Conservation (phyloP, 2,888 invertebrate species). For the Drosophila diplacantha region DNA sequence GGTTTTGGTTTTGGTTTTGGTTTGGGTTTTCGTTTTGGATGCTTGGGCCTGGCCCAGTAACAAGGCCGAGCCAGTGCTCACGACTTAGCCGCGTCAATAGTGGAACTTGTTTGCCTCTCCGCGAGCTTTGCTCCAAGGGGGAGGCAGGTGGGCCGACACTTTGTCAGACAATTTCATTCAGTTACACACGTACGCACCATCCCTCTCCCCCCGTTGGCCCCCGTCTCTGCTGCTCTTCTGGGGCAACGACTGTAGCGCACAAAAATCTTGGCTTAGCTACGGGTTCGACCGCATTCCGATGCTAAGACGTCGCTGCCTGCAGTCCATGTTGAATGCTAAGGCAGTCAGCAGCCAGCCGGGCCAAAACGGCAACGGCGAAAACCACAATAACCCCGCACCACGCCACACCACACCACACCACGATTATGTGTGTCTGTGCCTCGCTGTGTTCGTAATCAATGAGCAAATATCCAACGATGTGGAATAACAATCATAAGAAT, state of each 20-base stretch:
- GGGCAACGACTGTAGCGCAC: conserved; percentile 17
- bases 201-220: conserved; percentile 2
- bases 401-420: conserved; percentile 6
- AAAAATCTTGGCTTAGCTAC: conserved; percentile 58
- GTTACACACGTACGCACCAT: conserved; percentile 20
- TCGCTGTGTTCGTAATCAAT: conserved; percentile 54
- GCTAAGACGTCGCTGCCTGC: conserved; percentile 61
- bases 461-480: conserved; percentile 43
- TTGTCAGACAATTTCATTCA: conserved; percentile 40
- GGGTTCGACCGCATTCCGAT: conserved; percentile 75
- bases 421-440: conserved; percentile 13
- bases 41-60: conserved; percentile 42
- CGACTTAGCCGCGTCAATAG: conserved; percentile 57
- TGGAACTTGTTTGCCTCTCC: conserved; percentile 28
- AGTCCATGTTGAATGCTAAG: conserved; percentile 42
- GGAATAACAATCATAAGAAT: conserved; percentile 37
- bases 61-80: conserved; percentile 47
- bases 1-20: conserved; percentile 12
- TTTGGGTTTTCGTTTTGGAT: background rate
- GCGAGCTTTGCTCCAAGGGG: conserved; percentile 1
- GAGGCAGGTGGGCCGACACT: conserved; percentile 20
- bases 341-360: conserved; percentile 5
- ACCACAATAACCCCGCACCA: conserved; percentile 11
- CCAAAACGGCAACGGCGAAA: conserved; percentile 33
- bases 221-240: conserved; percentile 8